Conservation (phyloP, 2,113 vertebrate genomes). For the Colius striatus region DNA sequence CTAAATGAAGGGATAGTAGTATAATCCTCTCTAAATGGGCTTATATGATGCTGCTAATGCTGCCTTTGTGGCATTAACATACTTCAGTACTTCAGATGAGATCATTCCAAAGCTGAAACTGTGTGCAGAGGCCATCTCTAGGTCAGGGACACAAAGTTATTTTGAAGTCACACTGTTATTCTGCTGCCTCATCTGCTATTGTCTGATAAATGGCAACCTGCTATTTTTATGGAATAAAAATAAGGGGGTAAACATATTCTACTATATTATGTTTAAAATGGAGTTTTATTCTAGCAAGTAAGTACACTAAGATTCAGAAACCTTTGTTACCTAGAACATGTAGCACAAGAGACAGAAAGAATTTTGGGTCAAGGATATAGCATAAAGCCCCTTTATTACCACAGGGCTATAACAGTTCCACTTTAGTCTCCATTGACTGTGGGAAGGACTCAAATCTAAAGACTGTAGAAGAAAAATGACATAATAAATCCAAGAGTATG, state of each 20-base stretch:
- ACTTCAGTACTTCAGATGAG: conserved; percentile 9
- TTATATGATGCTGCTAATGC: conserved; percentile 28
- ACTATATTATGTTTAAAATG: neutral
- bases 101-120: conserved; percentile 8
- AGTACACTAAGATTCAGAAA: neutral
- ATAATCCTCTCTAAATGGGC: conserved; percentile 35
- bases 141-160: conserved; percentile 19
- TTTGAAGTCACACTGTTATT: neutral
- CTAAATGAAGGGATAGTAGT: conserved; percentile 19
- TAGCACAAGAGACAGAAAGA: neutral
- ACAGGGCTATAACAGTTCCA: neutral
- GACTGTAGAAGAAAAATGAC: neutral
- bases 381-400: neutral
- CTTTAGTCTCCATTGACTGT: neutral
- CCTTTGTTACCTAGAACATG: neutral
- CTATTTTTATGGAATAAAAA: neutral
- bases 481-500: neutral
- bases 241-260: neutral
- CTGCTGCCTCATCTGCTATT: neutral
- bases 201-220: neutral
- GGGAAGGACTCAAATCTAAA: neutral
- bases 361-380: neutral
- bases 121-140: neutral
- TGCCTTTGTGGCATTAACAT: conserved; percentile 7
- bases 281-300: neutral